Conservation (phyloP, 2,888 invertebrate species). For the Enoplolaimus lenunculus region DNA sequence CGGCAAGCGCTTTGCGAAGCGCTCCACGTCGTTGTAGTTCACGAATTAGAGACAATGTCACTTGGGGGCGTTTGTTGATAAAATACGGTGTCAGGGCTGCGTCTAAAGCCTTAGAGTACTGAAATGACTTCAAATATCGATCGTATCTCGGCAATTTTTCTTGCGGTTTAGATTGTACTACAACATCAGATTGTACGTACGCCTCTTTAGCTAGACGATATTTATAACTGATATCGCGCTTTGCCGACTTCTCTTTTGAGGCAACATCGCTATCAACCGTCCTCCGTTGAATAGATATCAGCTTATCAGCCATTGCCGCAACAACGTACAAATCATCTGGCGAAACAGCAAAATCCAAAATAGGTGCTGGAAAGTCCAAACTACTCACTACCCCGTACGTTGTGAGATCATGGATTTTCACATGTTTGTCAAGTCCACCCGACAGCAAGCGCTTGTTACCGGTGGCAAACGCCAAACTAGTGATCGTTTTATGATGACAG, state of each 20-base stretch:
- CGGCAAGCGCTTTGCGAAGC: conserved; percentile 58
- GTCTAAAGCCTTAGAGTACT: conserved; percentile 65
- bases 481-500: conserved; percentile 89
- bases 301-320: conserved; percentile 79
- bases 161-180: conserved; percentile 26
- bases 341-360: conserved; percentile 46
- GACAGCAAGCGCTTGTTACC: conserved; percentile 69
- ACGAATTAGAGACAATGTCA: conserved; percentile 63
- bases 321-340: conserved; percentile 65
- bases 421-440: conserved; percentile 73
- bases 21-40: conserved; percentile 70
- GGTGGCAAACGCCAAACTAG: conserved; percentile 60
- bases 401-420: conserved; percentile 75
- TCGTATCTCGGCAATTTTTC: conserved; percentile 50
- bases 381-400: conserved; percentile 75
- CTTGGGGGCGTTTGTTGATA: conserved; percentile 50
- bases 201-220: background rate
- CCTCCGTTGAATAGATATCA: conserved; percentile 67
- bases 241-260: background rate
- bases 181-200: background rate
- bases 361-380: conserved; percentile 72
- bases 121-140: conserved; percentile 58
- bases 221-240: background rate
- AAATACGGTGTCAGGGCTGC: conserved; percentile 48
- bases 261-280: conserved; percentile 12